Evolutionary conservation across 2,888 invertebrate genomes (phyloP), one percentile per base, ranked within the genome.

Genomic region (Julus scandinavius): DNA sequence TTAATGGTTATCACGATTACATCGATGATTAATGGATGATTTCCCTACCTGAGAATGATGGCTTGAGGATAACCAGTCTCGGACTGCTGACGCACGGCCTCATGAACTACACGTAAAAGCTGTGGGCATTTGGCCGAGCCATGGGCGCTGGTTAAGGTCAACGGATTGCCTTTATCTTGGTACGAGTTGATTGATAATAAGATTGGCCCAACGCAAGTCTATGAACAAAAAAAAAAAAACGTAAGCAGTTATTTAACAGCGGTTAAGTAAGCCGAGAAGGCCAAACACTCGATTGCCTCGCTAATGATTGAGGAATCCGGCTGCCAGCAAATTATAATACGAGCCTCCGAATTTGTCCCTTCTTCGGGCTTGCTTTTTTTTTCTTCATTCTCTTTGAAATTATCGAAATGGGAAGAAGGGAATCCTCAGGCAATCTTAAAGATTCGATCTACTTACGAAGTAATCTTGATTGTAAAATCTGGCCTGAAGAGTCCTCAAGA

Each of bases 61-160:
- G 98, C 97, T 93, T 98, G 98, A 89, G 98, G 98, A 93, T 97
- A 98, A 90, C 98, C 98, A 90, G 97, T 97, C 94, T 98, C 98
- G 88, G 96, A 96, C 93, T 98, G 97, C 93, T 97, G 97, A 90
- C 97, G 94, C 90, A 98, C 97, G 86, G 97, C 97, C 93, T 97
- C 97, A 93, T 96, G 96, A 88, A 98, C 97, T 88, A 98, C 96
- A 92, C 95, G 95, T 92, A 96, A 95, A 90, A 98, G 94, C 92
- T 97, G 97, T n/a, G 96, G 94, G 90, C 96, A 95, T 90, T 96
- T 92, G 29, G 95, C 94, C 91, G 96, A 93, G 84, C 95, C 94
- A 92, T 96, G 94, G 91, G 96, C 96, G 90, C 96, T 96, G 91
- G 96, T 95, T 92, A 97, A 94, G 90, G 97, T 97, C 91, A 97